These are phyloP conservation scores for Callithrix jacchus DNA, from an alignment of 2,113 vertebrate genomes.

Conservation along the genomic window DNA sequence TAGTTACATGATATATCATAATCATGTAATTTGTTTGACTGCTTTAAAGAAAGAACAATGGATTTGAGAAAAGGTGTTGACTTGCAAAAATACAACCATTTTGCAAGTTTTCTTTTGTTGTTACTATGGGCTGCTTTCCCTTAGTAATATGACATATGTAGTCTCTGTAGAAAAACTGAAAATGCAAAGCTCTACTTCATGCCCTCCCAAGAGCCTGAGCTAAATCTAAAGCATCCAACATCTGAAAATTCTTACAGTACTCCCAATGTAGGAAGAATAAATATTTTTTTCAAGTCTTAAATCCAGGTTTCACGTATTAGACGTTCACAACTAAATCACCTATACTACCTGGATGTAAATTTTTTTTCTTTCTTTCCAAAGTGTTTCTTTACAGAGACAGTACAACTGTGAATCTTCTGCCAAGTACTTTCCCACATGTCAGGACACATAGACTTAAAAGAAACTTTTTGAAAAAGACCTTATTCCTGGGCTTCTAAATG, in stretches of 20 bases:
- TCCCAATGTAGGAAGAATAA: not conserved
- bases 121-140: not conserved
- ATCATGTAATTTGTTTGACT: conserved; percentile 90
- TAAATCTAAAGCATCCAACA: not conserved
- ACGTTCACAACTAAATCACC: not conserved
- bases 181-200: not conserved
- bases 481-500: not conserved
- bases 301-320: too few species aligned
- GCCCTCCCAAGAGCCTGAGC: not conserved
- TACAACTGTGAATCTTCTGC: not conserved
- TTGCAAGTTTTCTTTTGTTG: conserved; percentile 26
- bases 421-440: not conserved
- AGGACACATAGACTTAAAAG: not conserved
- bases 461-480: not conserved
- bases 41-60: conserved; percentile 82
- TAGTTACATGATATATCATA: conserved; percentile 90
- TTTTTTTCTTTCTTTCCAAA: not conserved
- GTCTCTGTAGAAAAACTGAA: not conserved
- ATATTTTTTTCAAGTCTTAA: not conserved
- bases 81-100: conserved; percentile 75
- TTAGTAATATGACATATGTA: not conserved
- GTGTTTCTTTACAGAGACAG: not conserved
- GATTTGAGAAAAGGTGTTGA: conserved; percentile 75
- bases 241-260: not conserved
- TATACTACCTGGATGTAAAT: not conserved